These are phyloP conservation scores for Metalampra italica DNA, from an alignment of 2,888 invertebrate species.

Conservation along the genomic window DNA sequence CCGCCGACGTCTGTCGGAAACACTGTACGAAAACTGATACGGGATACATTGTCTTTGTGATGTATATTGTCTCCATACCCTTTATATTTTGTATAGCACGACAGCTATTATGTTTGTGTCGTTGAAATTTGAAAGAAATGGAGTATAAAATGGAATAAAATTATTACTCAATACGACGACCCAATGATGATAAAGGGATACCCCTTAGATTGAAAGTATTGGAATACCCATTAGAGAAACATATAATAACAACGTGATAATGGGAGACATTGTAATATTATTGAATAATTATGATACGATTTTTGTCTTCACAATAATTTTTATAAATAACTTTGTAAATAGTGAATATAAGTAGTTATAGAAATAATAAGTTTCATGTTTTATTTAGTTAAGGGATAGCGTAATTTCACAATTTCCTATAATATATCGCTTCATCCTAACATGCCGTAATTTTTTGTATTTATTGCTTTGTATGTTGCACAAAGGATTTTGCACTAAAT, in stretches of 20 bases:
- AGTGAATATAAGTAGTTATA: neutral
- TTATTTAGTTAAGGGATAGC: neutral
- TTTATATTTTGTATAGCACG: neutral
- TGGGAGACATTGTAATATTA: too few relatives aligned
- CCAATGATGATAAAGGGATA: too few relatives aligned
- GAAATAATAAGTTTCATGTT: constrained; percentile 1
- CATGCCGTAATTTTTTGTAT: constrained; percentile 10
- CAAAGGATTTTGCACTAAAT: constrained; percentile 14
- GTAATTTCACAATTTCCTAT: constrained; percentile 1
- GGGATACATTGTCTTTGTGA: constrained; percentile 90
- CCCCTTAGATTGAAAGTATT: too few relatives aligned
- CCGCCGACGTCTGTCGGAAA: constrained; percentile 89
- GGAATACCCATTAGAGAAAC: too few relatives aligned
- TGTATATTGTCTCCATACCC: constrained; percentile 30
- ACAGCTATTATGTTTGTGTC: neutral
- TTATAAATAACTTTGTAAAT: constrained; percentile 1
- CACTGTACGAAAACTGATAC: constrained; percentile 93
- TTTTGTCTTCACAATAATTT: too few relatives aligned
- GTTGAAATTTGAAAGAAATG: neutral
- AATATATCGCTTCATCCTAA: constrained; percentile 1
- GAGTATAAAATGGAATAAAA: neutral
- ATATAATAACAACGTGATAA: too few relatives aligned
- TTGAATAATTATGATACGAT: too few relatives aligned
- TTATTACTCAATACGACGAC: neutral
- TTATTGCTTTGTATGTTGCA: constrained; percentile 31